These are phyloP conservation scores for Cololabis saira DNA, from an alignment of 2,113 vertebrate genomes.

Conservation along the genomic window DNA sequence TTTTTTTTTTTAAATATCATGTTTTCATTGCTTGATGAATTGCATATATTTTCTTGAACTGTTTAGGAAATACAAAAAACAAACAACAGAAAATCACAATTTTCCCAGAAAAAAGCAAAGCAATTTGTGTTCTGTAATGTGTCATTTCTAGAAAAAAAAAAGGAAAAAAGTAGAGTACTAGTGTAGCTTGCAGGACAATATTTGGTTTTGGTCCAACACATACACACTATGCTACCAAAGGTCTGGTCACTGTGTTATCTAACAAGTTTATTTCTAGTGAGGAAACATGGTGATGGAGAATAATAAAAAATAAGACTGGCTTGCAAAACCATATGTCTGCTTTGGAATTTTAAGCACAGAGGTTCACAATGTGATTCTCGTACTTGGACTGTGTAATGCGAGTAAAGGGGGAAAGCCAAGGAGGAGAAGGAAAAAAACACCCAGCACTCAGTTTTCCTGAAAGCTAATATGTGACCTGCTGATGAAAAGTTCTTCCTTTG, in stretches of 20 bases:
- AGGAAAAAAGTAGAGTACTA: slow-evolving; percentile 9
- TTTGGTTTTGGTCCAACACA: slow-evolving; percentile 33
- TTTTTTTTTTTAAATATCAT: slow-evolving; percentile 52
- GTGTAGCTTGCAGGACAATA: no score
- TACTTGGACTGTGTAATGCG: slow-evolving; percentile 49
- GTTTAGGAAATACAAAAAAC: slow-evolving; percentile 31
- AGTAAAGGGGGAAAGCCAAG: slow-evolving; percentile 16
- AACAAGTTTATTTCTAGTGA: slow-evolving; percentile 53
- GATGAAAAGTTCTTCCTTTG: slow-evolving; percentile 83
- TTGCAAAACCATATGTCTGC: slow-evolving; percentile 54
- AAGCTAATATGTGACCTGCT: slow-evolving; percentile 81
- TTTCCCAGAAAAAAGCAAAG: slow-evolving; percentile 30
- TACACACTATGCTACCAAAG: slow-evolving; percentile 18
- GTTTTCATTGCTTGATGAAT: slow-evolving; percentile 43
- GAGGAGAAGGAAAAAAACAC: slow-evolving; percentile 13
- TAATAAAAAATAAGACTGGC: slow-evolving; percentile 24
- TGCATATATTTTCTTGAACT: slow-evolving; percentile 53
- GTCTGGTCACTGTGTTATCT: slow-evolving; percentile 60
- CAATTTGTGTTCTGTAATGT: slow-evolving; percentile 30
- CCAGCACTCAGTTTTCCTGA: slow-evolving; percentile 64
- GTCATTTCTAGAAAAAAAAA: slow-evolving; percentile 37
- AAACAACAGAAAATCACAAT: no score
- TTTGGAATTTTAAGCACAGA: slow-evolving; percentile 56
- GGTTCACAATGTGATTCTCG: slow-evolving; percentile 62
- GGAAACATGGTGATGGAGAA: slow-evolving; percentile 53